Conservation (phyloP, 2,888 invertebrate genomes). For the Thysanoteuthis rhombus region DNA sequence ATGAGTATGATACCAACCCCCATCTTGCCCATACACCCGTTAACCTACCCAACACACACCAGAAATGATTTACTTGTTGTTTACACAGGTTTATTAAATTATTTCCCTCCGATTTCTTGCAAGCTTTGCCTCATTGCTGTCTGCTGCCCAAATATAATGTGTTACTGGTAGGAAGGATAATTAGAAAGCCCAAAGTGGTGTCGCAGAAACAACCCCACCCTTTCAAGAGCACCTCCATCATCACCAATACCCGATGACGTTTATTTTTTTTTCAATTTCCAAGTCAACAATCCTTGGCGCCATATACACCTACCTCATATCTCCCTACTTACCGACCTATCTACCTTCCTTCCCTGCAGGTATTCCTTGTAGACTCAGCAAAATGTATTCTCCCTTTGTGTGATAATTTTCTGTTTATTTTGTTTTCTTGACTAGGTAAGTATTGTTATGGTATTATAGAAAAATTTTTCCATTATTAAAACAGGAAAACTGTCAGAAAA, state of each 20-base stretch:
- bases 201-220: slow-evolving; percentile 1
- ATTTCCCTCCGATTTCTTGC: background rate
- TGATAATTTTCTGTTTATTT: background rate
- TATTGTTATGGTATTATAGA: background rate
- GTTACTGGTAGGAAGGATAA: background rate
- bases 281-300: background rate
- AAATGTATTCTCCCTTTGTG: background rate
- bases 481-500: background rate
- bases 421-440: background rate
- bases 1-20: background rate
- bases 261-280: background rate
- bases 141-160: background rate
- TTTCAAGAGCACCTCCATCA: background rate
- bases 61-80: background rate
- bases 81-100: slow-evolving; percentile 12
- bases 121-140: background rate
- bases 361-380: background rate
- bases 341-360: background rate
- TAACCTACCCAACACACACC: background rate
- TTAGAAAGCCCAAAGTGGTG: background rate
- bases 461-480: background rate
- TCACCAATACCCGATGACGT: background rate
- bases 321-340: background rate
- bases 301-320: background rate
- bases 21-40: background rate